These are phyloP conservation scores for Protomyctophum bolini DNA, from an alignment of 2,113 vertebrate species.

Conservation along the genomic window DNA sequence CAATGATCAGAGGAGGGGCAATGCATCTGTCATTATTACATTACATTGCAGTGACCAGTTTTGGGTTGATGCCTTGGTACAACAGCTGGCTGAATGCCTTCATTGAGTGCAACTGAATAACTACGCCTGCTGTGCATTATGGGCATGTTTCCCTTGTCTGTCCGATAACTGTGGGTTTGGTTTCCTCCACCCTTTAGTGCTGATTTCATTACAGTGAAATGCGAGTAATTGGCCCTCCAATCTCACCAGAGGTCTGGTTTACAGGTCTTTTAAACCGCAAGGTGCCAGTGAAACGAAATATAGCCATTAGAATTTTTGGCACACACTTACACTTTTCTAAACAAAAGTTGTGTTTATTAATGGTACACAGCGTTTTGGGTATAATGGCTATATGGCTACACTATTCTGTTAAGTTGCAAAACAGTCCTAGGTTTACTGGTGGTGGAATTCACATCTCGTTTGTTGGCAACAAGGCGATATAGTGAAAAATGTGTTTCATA, in stretches of 20 bases:
- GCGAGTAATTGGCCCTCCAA: conserved; percentile 17
- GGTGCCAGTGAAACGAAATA: conserved; percentile 11
- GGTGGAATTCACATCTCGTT: too few species aligned
- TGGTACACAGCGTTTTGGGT: background rate
- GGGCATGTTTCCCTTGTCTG: conserved; percentile 9
- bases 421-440: background rate
- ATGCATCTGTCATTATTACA: conserved; percentile 25
- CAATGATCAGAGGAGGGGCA: background rate
- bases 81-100: conserved; percentile 11
- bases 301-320: background rate
- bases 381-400: background rate
- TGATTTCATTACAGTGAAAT: conserved; percentile 46
- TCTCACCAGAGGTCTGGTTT: conserved; percentile 13
- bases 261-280: background rate
- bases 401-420: background rate
- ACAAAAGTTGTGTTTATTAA: background rate
- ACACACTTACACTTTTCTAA: background rate
- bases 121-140: conserved; percentile 31
- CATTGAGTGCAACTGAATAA: background rate
- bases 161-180: conserved; percentile 25
- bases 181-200: conserved; percentile 42
- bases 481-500: background rate
- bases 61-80: conserved; percentile 24
- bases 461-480: too few species aligned
- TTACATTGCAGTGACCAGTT: conserved; percentile 4